Evolutionary conservation across 92 coral and sea anemone genomes (phyloP).

Genomic region (Siderastrea radians): DNA sequence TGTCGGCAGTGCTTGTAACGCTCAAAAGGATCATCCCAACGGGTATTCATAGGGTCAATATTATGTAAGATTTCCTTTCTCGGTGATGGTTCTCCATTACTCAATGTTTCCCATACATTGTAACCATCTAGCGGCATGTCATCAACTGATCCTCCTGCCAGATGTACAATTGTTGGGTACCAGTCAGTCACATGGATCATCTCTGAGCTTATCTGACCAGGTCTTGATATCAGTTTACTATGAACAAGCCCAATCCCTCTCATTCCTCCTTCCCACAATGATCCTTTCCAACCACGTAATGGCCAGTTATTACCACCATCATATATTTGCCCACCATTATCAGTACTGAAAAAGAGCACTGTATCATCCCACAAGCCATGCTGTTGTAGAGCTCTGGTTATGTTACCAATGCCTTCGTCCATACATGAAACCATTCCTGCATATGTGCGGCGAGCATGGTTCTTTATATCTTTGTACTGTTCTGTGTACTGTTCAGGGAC

Average conservation of each 20-base stretch:
- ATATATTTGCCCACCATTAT: slow-evolving; percentile 69
- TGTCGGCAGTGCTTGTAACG: slow-evolving; percentile 59
- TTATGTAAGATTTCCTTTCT: too few relatives aligned
- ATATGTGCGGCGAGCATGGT: slow-evolving; percentile 45
- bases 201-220: slow-evolving; percentile 16
- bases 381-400: slow-evolving; percentile 44
- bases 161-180: slow-evolving; percentile 65
- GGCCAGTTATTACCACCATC: slow-evolving; percentile 73
- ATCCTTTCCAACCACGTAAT: slow-evolving; percentile 67
- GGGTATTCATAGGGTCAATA: not conserved
- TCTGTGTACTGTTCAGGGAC: slow-evolving; percentile 55
- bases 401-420: not conserved
- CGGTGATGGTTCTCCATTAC: not conserved
- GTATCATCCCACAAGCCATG: slow-evolving; percentile 75
- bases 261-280: slow-evolving; percentile 78
- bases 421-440: slow-evolving; percentile 76
- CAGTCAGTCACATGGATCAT: too few relatives aligned
- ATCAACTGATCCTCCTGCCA: slow-evolving; percentile 61
- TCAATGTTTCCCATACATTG: slow-evolving; percentile 60
- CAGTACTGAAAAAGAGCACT: slow-evolving; percentile 71
- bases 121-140: slow-evolving; percentile 22
- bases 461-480: not conserved
- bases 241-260: slow-evolving; percentile 72
- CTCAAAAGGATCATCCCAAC: slow-evolving; percentile 6
- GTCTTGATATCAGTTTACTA: slow-evolving; percentile 52